Base-by-base conservation (phyloP, 2,113 vertebrate genomes). In the Gymnogyps californianus region DNA sequence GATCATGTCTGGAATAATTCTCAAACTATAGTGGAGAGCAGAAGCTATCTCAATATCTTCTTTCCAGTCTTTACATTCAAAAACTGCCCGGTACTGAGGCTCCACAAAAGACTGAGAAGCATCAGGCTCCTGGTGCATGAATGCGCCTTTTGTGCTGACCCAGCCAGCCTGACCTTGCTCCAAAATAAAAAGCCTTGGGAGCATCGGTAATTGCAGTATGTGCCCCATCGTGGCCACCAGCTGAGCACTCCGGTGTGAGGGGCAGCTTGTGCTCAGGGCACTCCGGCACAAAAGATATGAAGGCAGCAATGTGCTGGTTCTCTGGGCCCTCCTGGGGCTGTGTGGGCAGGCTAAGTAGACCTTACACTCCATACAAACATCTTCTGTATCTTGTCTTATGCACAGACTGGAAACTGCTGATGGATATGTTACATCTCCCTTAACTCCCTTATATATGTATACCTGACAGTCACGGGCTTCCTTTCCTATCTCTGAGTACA, bases 151-250 rank as follows among this genome's bases (percentile, higher is more conserved):
- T 90, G 25, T n/a, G 46, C 64, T 75, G 64, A 69, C 31, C 0
- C 4, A 79, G 17, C 6, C 18, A 87, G 44, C n/a, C 32, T 83
- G 54, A 74, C 40, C 22, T 58, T 58, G 14, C 32, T 82, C 25
- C 11, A 55, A 31, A 52, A 83, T 36, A 44, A 12, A 0, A 32
- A 52, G 17, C 49, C 16, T 82, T 58, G 19, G 36, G 55, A 91
- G 11, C 55, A 47, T 0, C 7, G 11, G 15, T 20, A 64, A 42
- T 9, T 15, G 24, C 13, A 71, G 44, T 18, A 29, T 0, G 0
- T 44, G 47, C 15, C 55, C 51, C 28, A 20, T 51, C 0, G 0
- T 2, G 40, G 22, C 26, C 34, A 83, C 14, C 49, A 49, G 31
- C 34, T 29, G 72, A 75, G 82, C 26, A 31, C 40, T 22, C 26